Evolutionary conservation across 1,140 invertebrate genomes (phyloP).

Genomic region (Chymomyza costata): DNA sequence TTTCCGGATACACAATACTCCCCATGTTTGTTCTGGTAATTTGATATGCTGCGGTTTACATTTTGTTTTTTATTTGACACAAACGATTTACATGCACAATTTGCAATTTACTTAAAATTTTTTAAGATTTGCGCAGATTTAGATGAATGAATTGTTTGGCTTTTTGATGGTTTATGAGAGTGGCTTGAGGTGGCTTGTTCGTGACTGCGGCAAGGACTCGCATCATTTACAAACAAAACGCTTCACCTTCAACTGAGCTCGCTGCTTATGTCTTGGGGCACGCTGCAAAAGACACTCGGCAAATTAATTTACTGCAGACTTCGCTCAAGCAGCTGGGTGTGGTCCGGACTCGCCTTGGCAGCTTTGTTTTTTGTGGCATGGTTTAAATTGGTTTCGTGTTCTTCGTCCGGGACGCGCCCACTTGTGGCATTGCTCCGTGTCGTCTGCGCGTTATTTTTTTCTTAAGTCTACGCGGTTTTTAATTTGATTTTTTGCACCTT

Average conservation of each 20-base stretch:
- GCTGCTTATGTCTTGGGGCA: too few relatives aligned
- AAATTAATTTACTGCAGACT: conserved; percentile 64
- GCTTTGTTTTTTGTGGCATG: conserved; percentile 3
- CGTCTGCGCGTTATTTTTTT: conserved; percentile 5
- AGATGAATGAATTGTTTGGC: background rate
- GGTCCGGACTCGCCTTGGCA: conserved; percentile 16
- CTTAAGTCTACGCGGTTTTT: conserved; percentile 18
- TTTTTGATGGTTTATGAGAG: too few relatives aligned
- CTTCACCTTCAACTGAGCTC: too few relatives aligned
- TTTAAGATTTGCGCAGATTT: conserved; percentile 44
- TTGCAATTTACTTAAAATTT: conserved; percentile 58
- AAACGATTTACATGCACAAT: conserved; percentile 60
- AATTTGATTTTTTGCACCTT: conserved; percentile 53
- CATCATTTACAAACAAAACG: too few relatives aligned
- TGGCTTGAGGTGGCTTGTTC: too few relatives aligned
- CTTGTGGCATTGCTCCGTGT: conserved; percentile 8
- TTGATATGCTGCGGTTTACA: conserved; percentile 68
- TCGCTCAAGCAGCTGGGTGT: conserved; percentile 45
- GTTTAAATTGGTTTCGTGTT: conserved; percentile 62
- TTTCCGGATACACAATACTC: too few relatives aligned
- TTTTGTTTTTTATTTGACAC: conserved; percentile 58
- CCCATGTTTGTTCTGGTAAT: conserved; percentile 33
- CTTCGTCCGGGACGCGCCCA: conserved; percentile 15
- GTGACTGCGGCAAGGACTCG: too few relatives aligned
- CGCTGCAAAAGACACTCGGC: conserved; percentile 51